Evolutionary conservation across 23 tunicate genomes (phyloP).

Genomic region (Styela plicata): DNA sequence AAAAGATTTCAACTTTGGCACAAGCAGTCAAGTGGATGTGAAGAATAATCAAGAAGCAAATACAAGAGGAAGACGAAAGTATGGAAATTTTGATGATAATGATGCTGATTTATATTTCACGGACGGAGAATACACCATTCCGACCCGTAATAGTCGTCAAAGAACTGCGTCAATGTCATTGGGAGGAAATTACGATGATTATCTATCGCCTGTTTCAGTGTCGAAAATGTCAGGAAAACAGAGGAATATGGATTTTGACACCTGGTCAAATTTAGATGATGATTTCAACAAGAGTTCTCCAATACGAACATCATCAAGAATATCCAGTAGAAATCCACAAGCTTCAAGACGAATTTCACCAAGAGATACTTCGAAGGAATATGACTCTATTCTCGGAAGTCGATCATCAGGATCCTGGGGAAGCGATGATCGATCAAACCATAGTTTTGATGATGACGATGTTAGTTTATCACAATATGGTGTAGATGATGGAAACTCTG

Average conservation of each 20-base stretch:
- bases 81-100: not conserved
- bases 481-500: constrained; percentile 20
- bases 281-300: not conserved
- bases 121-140: not conserved
- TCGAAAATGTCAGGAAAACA: not conserved
- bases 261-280: not conserved
- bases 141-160: not conserved
- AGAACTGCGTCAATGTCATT: not conserved
- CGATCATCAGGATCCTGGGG: constrained; percentile 2
- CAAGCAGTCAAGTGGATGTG: not conserved
- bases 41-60: not conserved
- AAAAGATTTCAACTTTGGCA: not conserved
- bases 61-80: not conserved
- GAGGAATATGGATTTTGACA: not conserved
- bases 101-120: not conserved
- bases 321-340: not conserved
- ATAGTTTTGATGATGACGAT: constrained; percentile 36
- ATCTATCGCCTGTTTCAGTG: not conserved
- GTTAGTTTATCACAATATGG: constrained; percentile 54
- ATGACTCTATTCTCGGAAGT: not conserved
- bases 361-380: not conserved
- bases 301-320: not conserved
- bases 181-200: not conserved
- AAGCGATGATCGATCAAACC: not conserved
- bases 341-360: not conserved